Evolutionary conservation across 2,888 invertebrate genomes (phyloP).

Genomic region (Actias luna): DNA sequence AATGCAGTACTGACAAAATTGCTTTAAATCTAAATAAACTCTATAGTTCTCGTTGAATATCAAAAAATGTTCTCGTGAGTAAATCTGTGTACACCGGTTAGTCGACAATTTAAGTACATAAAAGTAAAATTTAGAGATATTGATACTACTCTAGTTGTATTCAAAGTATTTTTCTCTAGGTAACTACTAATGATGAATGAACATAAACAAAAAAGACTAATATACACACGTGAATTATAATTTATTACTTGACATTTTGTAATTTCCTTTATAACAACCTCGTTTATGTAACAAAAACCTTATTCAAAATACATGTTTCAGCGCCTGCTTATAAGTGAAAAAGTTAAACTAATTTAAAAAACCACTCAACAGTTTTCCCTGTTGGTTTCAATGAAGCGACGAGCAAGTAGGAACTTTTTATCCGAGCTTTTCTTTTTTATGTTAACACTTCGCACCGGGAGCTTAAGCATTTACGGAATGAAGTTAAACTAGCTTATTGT

Average conservation of each 20-base stretch:
- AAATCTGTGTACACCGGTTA: neutral
- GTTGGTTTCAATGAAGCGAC: slow-evolving; percentile 24
- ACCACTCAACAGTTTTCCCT: slow-evolving; percentile 24
- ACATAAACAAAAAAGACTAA: no score
- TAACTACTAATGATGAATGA: no score
- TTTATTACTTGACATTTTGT: no score
- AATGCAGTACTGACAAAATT: neutral
- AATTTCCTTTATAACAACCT: no score
- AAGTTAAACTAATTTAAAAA: neutral
- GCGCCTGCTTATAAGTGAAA: neutral
- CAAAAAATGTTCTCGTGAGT: neutral
- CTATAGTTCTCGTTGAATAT: neutral
- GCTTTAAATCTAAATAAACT: neutral
- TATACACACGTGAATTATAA: no score
- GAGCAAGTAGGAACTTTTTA: slow-evolving; percentile 32
- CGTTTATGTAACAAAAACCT: neutral
- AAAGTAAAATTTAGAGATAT: no score
- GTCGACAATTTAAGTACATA: neutral
- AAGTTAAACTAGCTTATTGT: slow-evolving; percentile 31
- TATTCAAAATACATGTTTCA: neutral
- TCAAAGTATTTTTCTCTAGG: no score
- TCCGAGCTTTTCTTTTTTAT: slow-evolving; percentile 32
- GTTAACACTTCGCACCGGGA: slow-evolving; percentile 34
- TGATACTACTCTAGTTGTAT: no score
- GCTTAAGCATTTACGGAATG: slow-evolving; percentile 36